Evolutionary conservation across 2,888 invertebrate genomes (phyloP).

Genomic region (Cephus runcator): DNA sequence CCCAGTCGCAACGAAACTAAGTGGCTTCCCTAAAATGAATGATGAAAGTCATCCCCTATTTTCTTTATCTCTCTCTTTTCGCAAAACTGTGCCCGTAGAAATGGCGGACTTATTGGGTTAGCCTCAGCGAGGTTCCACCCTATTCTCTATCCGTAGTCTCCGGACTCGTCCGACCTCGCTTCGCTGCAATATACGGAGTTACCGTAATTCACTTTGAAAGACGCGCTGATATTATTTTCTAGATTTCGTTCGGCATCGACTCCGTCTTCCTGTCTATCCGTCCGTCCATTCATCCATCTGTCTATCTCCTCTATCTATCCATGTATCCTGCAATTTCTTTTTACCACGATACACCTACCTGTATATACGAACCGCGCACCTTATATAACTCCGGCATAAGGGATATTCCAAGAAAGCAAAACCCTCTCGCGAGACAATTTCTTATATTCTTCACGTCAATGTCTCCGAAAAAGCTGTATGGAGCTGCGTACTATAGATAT

Average conservation of each 20-base stretch:
- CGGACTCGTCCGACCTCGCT: not conserved
- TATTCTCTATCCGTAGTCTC: conserved; percentile 9
- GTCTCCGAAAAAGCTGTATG: not conserved
- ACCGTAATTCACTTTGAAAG: conserved; percentile 44
- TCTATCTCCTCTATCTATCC: not conserved
- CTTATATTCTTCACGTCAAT: not conserved
- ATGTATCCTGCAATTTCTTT: not conserved
- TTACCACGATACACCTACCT: not conserved
- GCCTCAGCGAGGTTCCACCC: conserved; percentile 24
- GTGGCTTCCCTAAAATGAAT: not conserved
- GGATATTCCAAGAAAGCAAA: not conserved
- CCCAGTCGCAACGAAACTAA: not conserved
- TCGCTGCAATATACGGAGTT: conserved; percentile 18
- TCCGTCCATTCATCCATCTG: not conserved
- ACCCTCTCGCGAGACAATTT: not conserved
- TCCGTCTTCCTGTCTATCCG: conserved; percentile 1
- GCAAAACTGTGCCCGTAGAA: conserved; percentile 21
- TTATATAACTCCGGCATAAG: not conserved
- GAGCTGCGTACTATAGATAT: not conserved
- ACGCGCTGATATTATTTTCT: conserved; percentile 50
- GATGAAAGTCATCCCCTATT: not conserved
- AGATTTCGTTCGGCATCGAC: conserved; percentile 30
- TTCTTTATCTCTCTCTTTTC: conserved; percentile 17
- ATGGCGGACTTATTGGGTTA: conserved; percentile 55
- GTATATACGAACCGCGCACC: not conserved